Base-by-base conservation (phyloP, 2,888 invertebrate genomes). In the Argyresthia albistria region DNA sequence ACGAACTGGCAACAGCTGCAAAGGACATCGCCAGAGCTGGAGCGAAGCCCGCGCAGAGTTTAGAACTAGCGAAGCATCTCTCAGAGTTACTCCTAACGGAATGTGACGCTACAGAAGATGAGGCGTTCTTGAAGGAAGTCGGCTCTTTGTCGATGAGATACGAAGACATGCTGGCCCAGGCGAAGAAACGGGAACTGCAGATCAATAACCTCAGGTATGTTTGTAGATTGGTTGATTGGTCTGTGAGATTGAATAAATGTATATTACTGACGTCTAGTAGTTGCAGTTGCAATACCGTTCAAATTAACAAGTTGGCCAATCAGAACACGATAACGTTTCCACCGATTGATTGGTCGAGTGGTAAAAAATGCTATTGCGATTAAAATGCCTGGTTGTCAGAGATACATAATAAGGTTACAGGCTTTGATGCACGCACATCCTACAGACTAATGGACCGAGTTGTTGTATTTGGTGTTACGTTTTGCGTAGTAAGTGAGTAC, bases 61-160 rank as follows among this genome's bases (percentile, higher is more conserved):
- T 95, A 46, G 97, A 97, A 74, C 76, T 96, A 52, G 91, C 95
- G 25, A 92, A 92, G 68, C 96, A 96, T 84, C 86, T 97, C 46
- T 93, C 93, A 54, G 90, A 91, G 56, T 73, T 95, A 14, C 82
- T 97, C 3, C 76, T 93, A 3, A 92, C 92, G 43, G 95, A 96
- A 73, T 95, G 91, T 69, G 90, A 90, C 53, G 91, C 92, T 15
- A 90, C 88, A 1, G 89, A 90, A 57, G 90, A 91, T 50, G 91
- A 92, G 62, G 93, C 93, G 0, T 89, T 90, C 76, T 80, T 90
- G 46, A 89, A 90, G 58, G 89, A 92, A 74, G 91, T 95, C 10
- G 88, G 90, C 59, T 88, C 89, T 55, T 80, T 95, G 51, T 84
- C 90, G 45, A 78, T 91, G 58, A 89, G 92, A 70, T 95, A 93